Evolutionary conservation across 2,888 invertebrate genomes (phyloP).

Genomic region (Gymnosoma rotundatum): DNA sequence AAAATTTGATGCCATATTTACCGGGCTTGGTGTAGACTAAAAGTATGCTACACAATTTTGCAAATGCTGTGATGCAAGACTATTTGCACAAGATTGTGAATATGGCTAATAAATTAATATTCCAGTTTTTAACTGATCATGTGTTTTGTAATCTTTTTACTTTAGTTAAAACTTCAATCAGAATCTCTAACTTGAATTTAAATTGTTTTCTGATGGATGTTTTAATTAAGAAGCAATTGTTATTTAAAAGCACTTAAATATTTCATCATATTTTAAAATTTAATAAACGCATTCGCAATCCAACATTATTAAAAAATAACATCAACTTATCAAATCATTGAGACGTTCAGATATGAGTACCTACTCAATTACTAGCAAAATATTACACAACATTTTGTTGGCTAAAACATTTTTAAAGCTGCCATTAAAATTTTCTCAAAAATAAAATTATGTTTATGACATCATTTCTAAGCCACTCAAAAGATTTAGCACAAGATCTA

Average conservation of each 20-base stretch:
- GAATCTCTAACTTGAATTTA: not conserved
- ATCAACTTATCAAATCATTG: conserved; percentile 5
- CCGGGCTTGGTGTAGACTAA: too few species aligned
- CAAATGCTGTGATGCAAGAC: too few species aligned
- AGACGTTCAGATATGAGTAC: not conserved
- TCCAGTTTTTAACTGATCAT: too few species aligned
- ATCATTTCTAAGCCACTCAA: conserved; percentile 50
- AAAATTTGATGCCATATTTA: too few species aligned
- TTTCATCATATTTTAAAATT: not conserved
- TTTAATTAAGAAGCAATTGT: not conserved
- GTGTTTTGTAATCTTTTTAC: too few species aligned
- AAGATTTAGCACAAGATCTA: conserved; percentile 68
- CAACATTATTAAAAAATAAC: not conserved
- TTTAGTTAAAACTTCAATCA: too few species aligned
- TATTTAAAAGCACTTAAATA: conserved; percentile 31
- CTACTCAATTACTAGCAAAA: conserved; percentile 5
- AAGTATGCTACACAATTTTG: too few species aligned
- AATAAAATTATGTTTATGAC: conserved; percentile 37
- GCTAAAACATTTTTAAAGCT: not conserved
- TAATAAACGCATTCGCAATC: not conserved
- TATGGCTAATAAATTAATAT: too few species aligned
- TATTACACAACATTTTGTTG: conserved; percentile 1
- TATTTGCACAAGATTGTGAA: too few species aligned
- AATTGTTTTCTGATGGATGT: not conserved
- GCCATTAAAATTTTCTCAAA: not conserved